These are phyloP conservation scores for Leucoma salicis DNA, from an alignment of 2,888 invertebrate species.

Conservation along the genomic window DNA sequence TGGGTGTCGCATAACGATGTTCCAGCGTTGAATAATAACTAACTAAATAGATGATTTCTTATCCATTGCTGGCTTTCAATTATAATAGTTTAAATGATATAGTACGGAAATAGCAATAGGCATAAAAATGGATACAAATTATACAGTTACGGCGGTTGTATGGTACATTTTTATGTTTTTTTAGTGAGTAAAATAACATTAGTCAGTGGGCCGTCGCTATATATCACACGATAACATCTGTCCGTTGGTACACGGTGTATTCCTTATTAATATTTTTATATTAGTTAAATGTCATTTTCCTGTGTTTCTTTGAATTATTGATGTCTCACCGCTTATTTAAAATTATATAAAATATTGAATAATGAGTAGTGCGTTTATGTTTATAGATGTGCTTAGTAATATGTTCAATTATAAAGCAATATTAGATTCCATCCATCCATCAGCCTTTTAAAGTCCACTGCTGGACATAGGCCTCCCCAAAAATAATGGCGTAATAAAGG, in stretches of 20 bases:
- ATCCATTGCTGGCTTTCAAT: slow-evolving; percentile 14
- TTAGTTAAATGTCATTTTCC: slow-evolving; percentile 36
- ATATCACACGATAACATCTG: slow-evolving; percentile 49
- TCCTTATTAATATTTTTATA: slow-evolving; percentile 48
- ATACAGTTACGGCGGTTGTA: slow-evolving; percentile 4
- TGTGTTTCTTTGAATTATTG: slow-evolving; percentile 27
- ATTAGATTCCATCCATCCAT: too few species aligned
- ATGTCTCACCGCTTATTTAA: slow-evolving; percentile 22
- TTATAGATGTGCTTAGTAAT: too few species aligned
- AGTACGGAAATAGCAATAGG: slow-evolving; percentile 11
- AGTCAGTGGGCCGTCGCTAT: slow-evolving; percentile 43
- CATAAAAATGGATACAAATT: slow-evolving; percentile 9
- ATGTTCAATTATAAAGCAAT: too few species aligned
- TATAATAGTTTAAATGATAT: not conserved
- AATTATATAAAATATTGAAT: too few species aligned
- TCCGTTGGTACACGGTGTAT: slow-evolving; percentile 33
- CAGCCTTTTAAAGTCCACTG: too few species aligned
- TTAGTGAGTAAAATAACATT: slow-evolving; percentile 36
- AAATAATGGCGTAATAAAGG: too few species aligned
- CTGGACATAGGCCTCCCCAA: too few species aligned
- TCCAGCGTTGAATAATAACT: slow-evolving; percentile 2
- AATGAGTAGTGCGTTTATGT: too few species aligned
- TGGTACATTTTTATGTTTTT: slow-evolving; percentile 24
- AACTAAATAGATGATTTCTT: not conserved
- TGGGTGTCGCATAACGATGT: slow-evolving; percentile 28